Evolutionary conservation across 2,888 invertebrate species (phyloP), one percentile per base, ranked within the genome.

Genomic region (Molorchus minor): DNA sequence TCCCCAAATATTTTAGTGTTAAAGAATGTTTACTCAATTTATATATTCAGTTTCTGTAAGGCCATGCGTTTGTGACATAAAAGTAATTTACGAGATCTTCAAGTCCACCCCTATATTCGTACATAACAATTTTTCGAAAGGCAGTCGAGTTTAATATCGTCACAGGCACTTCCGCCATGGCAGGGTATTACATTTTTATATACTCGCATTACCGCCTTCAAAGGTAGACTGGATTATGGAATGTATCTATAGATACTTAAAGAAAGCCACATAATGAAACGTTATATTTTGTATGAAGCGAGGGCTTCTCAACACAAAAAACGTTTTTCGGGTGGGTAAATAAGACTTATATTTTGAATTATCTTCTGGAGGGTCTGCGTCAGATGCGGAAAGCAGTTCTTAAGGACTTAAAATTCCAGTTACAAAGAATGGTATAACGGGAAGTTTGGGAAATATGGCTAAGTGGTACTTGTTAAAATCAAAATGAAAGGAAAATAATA

Each of bases 51-150:
- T n/a, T n/a, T n/a, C n/a, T n/a, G n/a, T n/a, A n/a, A n/a, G n/a
- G n/a, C n/a, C n/a, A n/a, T n/a, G n/a, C n/a, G n/a, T n/a, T n/a
- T n/a, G n/a, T n/a, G n/a, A n/a, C n/a, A n/a, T n/a, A n/a, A n/a
- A n/a, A n/a, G n/a, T n/a, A n/a, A n/a, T n/a, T n/a, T n/a, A n/a
- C n/a, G n/a, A n/a, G n/a, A n/a, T n/a, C n/a, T n/a, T n/a, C n/a
- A 61, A 61, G 58, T 61, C 54, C 41, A 36, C 51, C 33, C 49
- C 19, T 61, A 56, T 56, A 56, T 51, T 53, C 49, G 46, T 58
- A 56, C 58, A 56, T 58, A 53, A 56, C 58, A 58, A 44, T 55
- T 49, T n/a, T 44, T 17, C 16, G 19, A 43, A 53, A 45, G 43
- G 36, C 49, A 49, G 21, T 21, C 20, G 19, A 45, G 38, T 49